phyloP scores from a whole-genome alignment of 2,797 vertebrate genomes.

The Oreochromis grahami region DNA sequence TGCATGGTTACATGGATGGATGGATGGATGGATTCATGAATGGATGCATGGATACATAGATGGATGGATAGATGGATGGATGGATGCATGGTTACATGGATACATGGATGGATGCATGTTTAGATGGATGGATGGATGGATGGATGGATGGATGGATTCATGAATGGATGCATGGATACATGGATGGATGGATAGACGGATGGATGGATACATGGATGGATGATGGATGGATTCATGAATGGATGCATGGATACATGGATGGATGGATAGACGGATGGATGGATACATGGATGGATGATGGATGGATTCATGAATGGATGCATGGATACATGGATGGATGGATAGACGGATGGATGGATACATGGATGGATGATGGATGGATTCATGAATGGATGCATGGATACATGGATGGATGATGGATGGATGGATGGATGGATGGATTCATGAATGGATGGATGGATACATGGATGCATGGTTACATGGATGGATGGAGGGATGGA shows the following conservation, averaged over 20 bases:
- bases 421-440: rapidly evolving
- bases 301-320: too few relatives aligned
- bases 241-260: rapidly evolving
- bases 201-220: rapidly evolving
- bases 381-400: rapidly evolving
- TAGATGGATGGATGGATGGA: rapidly evolving
- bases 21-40: rapidly evolving
- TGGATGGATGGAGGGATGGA: too few relatives aligned
- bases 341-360: too few relatives aligned
- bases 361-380: rapidly evolving
- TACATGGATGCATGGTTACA: rapidly evolving
- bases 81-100: rapidly evolving
- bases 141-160: rapidly evolving
- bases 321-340: rapidly evolving
- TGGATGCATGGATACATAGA: too few relatives aligned
- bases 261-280: rapidly evolving
- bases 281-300: rapidly evolving
- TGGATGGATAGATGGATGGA: too few relatives aligned
- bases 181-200: too few relatives aligned
- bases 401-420: rapidly evolving
- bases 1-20: rapidly evolving
- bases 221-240: rapidly evolving
- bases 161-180: rapidly evolving
- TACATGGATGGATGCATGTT: too few relatives aligned
- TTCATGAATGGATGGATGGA: too few relatives aligned